Conservation (phyloP, 2,113 vertebrate species). For the Oreocharis arfaki region DNA sequence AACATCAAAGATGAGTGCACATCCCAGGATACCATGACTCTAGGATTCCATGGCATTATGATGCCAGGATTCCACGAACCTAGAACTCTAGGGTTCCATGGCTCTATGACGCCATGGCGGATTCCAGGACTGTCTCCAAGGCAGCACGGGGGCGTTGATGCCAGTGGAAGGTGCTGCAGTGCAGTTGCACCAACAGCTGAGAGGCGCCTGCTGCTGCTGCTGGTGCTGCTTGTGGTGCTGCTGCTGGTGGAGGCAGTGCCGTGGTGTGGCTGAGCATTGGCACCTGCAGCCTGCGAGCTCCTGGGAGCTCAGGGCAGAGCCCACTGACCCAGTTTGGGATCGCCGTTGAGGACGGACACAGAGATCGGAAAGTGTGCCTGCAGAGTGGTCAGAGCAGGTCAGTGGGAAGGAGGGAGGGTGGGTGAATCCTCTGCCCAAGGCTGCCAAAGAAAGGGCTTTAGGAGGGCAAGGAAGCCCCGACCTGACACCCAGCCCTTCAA, state of each 20-base stretch:
- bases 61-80: background rate
- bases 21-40: background rate
- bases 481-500: background rate
- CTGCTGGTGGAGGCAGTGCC: background rate
- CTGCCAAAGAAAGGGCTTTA: background rate
- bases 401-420: background rate
- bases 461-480: rapidly evolving
- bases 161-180: background rate
- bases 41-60: background rate
- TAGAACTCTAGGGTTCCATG: background rate
- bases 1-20: too few species aligned
- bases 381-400: background rate
- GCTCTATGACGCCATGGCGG: rapidly evolving
- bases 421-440: background rate
- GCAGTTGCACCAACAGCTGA: background rate
- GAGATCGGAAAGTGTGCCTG: background rate
- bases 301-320: background rate
- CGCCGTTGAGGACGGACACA: rapidly evolving
- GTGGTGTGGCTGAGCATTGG: background rate
- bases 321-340: background rate
- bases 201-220: background rate
- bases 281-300: background rate
- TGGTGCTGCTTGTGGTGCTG: background rate
- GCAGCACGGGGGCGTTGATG: rapidly evolving
- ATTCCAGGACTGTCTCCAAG: background rate